These are phyloP conservation scores for Alca torda DNA, from an alignment of 2,797 vertebrate species.

Conservation along the genomic window DNA sequence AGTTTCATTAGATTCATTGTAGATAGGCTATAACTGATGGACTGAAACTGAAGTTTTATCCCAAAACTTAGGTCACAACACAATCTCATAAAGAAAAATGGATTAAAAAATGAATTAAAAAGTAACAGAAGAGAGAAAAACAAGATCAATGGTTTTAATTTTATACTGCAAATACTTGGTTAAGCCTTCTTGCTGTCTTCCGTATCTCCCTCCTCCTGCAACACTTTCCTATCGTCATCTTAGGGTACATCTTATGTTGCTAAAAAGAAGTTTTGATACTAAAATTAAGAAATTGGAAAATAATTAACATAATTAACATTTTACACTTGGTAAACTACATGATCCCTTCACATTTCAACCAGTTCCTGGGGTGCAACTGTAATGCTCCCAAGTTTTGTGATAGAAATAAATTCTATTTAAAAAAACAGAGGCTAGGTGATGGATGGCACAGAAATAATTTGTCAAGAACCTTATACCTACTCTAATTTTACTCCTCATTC, in stretches of 20 bases:
- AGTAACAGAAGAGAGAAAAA: background rate
- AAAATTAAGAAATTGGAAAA: background rate
- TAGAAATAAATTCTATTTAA: background rate
- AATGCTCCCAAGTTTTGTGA: background rate
- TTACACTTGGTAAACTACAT: background rate
- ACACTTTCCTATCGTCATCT: background rate
- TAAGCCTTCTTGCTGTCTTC: background rate
- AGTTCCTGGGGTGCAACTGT: background rate
- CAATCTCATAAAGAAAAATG: background rate
- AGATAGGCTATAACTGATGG: background rate
- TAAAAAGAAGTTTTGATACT: background rate
- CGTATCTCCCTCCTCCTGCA: background rate
- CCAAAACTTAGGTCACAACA: background rate
- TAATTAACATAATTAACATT: background rate
- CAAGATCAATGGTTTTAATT: background rate
- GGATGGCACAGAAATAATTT: background rate
- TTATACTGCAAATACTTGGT: background rate
- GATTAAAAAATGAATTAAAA: background rate
- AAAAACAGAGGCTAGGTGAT: background rate
- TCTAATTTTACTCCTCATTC: background rate
- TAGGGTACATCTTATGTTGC: background rate
- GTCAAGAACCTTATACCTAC: background rate
- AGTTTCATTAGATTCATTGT: background rate
- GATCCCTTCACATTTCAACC: background rate
- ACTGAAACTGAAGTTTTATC: background rate